Evolutionary conservation across 1,140 invertebrate genomes (phyloP), one percentile per base, ranked within the genome.

Genomic region (Halesus radiatus): DNA sequence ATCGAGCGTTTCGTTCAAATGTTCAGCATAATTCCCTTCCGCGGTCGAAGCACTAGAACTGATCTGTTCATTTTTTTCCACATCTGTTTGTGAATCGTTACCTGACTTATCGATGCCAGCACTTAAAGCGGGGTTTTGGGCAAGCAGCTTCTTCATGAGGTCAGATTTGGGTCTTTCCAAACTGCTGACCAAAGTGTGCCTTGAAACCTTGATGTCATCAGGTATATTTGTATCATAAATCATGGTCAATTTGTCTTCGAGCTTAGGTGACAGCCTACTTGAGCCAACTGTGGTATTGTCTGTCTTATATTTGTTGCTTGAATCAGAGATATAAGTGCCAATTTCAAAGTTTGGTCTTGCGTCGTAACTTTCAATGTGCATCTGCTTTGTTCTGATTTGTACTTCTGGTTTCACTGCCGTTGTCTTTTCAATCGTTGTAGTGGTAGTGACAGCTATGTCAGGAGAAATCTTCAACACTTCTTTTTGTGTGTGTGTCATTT

Each of bases 151-250:
- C 83, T 89, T 91, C 89, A 89, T 89, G 86, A 90, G 89, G 76
- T 91, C 91, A 13, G 89, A 91, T 85, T 90, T 90, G 7, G 89
- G 87, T 83, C 87, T 85, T 85, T 92, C 91, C 72, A 91, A 86
- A 80, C 89, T 91, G 74, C 90, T 90, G 0, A 87, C 89, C 45
- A 91, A 90, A 6, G 90, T 88, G 85, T 90, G 90, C 73, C 91
- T 86, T 6, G 90, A 91, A 15, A 91, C 90, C 87, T 92, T 92
- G 73, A 92, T 87, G 84, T 92, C 91, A 83, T 92, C 91, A 0
- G 91, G 90, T 80, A 92, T 88, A 79, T 92, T 92, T 0, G 90
- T 92, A 80, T 92, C 91, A 45, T 90, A 90, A 52, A 84, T 85
- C 85, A 89, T 87, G 3, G 85, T 86, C 76, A 88, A 74, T 83